Evolutionary conservation across 2,797 vertebrate species (phyloP), one percentile per base, ranked within the genome.

Genomic region (Scomberomorus guttatus): DNA sequence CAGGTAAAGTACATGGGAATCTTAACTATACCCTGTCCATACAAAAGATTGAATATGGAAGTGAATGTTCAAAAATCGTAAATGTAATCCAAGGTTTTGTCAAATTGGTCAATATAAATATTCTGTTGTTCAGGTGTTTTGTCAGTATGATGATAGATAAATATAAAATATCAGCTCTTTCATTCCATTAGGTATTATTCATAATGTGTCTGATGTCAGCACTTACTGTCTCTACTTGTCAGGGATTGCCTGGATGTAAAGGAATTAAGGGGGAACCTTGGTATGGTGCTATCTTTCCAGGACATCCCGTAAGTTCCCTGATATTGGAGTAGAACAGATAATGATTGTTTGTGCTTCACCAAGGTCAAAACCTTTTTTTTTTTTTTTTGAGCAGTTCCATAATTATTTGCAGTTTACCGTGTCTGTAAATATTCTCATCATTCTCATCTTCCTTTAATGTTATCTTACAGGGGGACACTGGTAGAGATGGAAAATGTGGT

Each of bases 221-320:
- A 6, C 57, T 54, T 62, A 5, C 12, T 79, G 22, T 79, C 9
- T 81, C 24, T 75, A 60, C 18, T 60, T 77, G 0, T 70, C 81
- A 95, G 94, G 94, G 94, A n/a, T 44, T 34, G 6, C 57, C 11
- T 29, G 94, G 93, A 71, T 58, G 12, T 17, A 94, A 94, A 89
- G 94, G 94, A 64, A n/a, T 44, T 0, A 95, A 95, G 83, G 94
- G 94, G 74, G 92, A 92, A 9, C 87, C 88, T 52, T 1, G 63
- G 1, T 59, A 77, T 62, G 11, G 5, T 5, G 18, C 6, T 52
- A 3, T 6, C 13, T 29, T 77, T 18, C 82, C 72, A 24, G 90
- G 90, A 62, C 50, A 24, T 76, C 83, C 89, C 46, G 94, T 94
- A 82, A 81, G 87, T 81, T 78, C 10, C n/a, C 1, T 22, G 24